Evolutionary conservation across 2,113 vertebrate species (phyloP).

Genomic region (Speoplatyrhinus poulsoni): DNA sequence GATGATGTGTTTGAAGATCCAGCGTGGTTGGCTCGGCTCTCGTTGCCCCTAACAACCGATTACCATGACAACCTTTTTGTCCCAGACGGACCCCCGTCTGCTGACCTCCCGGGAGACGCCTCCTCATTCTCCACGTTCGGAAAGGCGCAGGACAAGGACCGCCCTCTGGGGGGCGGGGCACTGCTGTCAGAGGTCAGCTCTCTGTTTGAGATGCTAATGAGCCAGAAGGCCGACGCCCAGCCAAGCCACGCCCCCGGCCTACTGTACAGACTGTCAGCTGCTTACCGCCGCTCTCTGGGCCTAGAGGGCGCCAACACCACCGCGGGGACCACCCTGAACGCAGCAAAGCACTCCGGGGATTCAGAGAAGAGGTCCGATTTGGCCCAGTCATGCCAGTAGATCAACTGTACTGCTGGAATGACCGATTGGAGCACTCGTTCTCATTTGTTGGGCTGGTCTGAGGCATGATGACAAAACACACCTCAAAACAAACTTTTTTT

Average conservation of each 20-base stretch:
- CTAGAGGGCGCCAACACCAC: conserved; percentile 54
- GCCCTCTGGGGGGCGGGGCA: conserved; percentile 77
- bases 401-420: too few species aligned
- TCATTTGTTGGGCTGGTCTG: too few species aligned
- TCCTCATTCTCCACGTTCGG: conserved; percentile 91
- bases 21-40: conserved; percentile 87
- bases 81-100: conserved; percentile 63
- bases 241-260: conserved; percentile 73
- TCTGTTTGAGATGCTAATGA: conserved; percentile 90
- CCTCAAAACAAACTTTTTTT: too few species aligned
- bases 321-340: too few species aligned
- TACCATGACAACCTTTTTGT: conserved; percentile 93
- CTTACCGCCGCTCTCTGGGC: conserved; percentile 80
- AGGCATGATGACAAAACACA: too few species aligned
- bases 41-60: conserved; percentile 81
- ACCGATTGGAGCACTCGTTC: too few species aligned
- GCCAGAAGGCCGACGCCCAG: conserved; percentile 82
- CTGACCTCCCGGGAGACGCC: conserved; percentile 57
- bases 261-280: conserved; percentile 85
- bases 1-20: conserved; percentile 80
- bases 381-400: background rate
- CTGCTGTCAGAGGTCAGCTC: conserved; percentile 92
- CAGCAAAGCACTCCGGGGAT: too few species aligned
- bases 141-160: conserved; percentile 77
- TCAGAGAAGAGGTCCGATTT: conserved; percentile 23